Conservation (phyloP, 1,140 invertebrate genomes). For the Fopius arisanus region DNA sequence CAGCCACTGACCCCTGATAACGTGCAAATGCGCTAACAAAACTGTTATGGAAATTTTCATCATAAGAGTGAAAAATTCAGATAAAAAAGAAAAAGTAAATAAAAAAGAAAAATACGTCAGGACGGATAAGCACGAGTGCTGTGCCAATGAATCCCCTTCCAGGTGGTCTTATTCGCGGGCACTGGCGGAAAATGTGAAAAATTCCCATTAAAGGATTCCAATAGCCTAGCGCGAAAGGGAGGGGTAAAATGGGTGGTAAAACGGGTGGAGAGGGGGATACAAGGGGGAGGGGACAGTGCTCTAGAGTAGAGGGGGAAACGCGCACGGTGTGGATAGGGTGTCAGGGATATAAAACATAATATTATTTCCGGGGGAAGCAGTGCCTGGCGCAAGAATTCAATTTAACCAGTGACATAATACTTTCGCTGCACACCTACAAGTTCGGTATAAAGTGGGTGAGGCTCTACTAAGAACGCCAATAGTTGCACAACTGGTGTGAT, state of each 20-base stretch:
- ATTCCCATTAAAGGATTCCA: constrained; percentile 60
- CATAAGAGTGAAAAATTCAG: background rate
- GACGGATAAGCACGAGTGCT: constrained; percentile 27
- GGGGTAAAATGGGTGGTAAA: background rate
- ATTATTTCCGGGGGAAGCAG: constrained; percentile 55
- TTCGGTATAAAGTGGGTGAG: background rate
- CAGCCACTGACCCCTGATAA: background rate
- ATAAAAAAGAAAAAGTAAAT: background rate
- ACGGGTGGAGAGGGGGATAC: background rate
- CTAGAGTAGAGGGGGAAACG: background rate
- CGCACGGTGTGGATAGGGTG: constrained; percentile 31
- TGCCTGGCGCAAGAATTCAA: constrained; percentile 54
- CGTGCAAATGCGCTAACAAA: background rate
- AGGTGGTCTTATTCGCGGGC: constrained; percentile 50
- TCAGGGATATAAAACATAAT: constrained; percentile 58
- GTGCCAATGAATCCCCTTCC: constrained; percentile 51
- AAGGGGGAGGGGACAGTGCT: background rate
- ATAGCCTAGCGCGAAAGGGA: constrained; percentile 34
- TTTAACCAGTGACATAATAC: constrained; percentile 53
- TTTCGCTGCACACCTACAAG: constrained; percentile 16
- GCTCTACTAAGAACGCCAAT: background rate
- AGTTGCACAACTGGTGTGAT: constrained; percentile 13
- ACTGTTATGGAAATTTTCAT: background rate
- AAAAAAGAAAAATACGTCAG: background rate
- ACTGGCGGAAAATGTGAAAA: constrained; percentile 58